Evolutionary conservation across 2,113 vertebrate genomes (phyloP).

Genomic region (Pterocles gutturalis): DNA sequence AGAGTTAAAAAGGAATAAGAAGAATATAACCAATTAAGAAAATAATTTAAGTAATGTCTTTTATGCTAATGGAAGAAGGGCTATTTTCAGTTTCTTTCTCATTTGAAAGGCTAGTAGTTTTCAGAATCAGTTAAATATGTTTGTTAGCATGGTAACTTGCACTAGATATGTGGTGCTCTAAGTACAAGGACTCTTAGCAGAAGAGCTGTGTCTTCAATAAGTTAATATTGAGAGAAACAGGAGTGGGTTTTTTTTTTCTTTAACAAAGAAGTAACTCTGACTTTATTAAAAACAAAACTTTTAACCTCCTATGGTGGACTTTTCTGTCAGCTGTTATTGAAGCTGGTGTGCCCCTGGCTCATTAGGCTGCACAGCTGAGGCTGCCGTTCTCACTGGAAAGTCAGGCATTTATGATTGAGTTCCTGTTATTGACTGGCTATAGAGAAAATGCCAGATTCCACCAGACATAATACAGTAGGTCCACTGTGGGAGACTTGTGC

Average conservation of each 20-base stretch:
- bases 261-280: neutral
- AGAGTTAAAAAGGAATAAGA: neutral
- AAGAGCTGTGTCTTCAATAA: neutral
- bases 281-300: slow-evolving; percentile 41
- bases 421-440: slow-evolving; percentile 92
- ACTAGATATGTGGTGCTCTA: neutral
- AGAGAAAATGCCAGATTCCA: slow-evolving; percentile 68
- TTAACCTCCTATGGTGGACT: slow-evolving; percentile 8
- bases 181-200: neutral
- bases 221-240: neutral
- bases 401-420: slow-evolving; percentile 90
- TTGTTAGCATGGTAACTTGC: neutral
- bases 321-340: slow-evolving; percentile 72
- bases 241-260: neutral
- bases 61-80: neutral
- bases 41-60: neutral
- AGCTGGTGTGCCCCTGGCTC: slow-evolving; percentile 46
- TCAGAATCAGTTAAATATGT: neutral
- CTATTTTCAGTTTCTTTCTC: neutral
- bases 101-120: neutral
- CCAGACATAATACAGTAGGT: slow-evolving; percentile 54
- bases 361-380: slow-evolving; percentile 74
- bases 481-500: slow-evolving; percentile 50
- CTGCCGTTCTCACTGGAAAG: slow-evolving; percentile 82
- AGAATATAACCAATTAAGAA: neutral